These are phyloP conservation scores for Amphibalanus amphitrite DNA, from an alignment of 1,140 invertebrate genomes.

Conservation along the genomic window DNA sequence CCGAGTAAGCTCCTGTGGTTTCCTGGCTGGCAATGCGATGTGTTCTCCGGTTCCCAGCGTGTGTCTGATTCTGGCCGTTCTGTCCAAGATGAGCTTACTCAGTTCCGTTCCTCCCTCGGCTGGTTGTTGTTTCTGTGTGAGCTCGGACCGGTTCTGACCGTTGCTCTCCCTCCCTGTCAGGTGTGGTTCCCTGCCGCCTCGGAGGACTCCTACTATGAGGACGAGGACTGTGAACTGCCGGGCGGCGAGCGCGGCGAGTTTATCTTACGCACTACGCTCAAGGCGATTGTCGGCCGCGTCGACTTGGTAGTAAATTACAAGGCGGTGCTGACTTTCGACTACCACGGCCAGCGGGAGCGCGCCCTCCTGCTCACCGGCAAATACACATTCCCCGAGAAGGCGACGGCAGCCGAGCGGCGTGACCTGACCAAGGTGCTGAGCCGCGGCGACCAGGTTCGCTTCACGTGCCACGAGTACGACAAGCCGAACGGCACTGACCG, in stretches of 20 bases:
- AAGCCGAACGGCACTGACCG: not conserved
- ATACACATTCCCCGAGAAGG: not conserved
- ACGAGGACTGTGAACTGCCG: not conserved
- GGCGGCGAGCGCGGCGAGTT: not conserved
- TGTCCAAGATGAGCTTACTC: too few relatives aligned
- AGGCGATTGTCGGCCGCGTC: not conserved
- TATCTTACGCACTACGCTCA: not conserved
- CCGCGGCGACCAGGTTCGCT: not conserved
- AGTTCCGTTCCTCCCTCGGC: too few relatives aligned
- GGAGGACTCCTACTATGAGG: not conserved
- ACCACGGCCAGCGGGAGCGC: not conserved
- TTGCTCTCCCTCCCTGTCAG: too few relatives aligned
- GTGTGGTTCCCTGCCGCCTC: not conserved
- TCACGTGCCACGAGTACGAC: constrained; percentile 4
- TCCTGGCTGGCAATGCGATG: too few relatives aligned
- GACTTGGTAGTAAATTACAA: not conserved
- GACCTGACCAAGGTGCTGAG: not conserved
- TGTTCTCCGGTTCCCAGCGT: too few relatives aligned
- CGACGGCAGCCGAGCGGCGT: not conserved
- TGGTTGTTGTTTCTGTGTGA: too few relatives aligned
- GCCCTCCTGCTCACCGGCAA: not conserved
- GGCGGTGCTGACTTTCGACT: constrained; percentile 1
- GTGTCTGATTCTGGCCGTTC: too few relatives aligned
- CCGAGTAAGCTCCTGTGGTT: too few relatives aligned
- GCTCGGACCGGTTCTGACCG: too few relatives aligned